Percentiles rank a stretch among this genome's conserved stretches.
phyloP scores from a whole-genome alignment of 2,888 invertebrate genomes.

The Dastarcus helophoroides region DNA sequence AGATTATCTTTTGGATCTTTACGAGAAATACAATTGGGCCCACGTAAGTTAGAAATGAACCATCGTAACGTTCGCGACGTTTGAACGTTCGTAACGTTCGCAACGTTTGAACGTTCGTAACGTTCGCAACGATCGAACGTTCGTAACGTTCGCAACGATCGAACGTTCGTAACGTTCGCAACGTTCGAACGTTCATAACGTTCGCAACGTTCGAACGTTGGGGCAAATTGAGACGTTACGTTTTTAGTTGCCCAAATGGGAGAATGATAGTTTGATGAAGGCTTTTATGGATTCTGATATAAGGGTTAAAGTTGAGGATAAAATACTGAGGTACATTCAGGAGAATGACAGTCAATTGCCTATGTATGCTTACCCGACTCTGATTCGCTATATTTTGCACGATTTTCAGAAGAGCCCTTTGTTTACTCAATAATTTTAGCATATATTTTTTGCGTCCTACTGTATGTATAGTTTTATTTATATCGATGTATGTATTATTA shows the following conservation, averaged over 20 bases:
- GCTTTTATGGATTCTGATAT: conserved; percentile 22
- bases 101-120: too few relatives aligned
- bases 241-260: conserved; percentile 22
- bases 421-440: conserved; percentile 18
- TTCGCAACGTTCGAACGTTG: too few relatives aligned
- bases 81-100: too few relatives aligned
- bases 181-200: too few relatives aligned
- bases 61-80: too few relatives aligned
- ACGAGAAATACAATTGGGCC: too few relatives aligned
- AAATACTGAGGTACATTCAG: conserved; percentile 29
- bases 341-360: conserved; percentile 26
- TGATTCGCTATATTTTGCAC: conserved; percentile 25
- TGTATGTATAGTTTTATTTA: conserved; percentile 7
- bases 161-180: too few relatives aligned
- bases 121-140: too few relatives aligned
- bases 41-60: too few relatives aligned
- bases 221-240: too few relatives aligned
- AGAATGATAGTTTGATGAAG: conserved; percentile 22
- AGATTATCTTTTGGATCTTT: too few relatives aligned
- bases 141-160: too few relatives aligned
- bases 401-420: conserved; percentile 28
- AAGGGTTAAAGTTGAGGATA: conserved; percentile 24
- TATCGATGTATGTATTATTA: conserved; percentile 5
- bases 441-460: conserved; percentile 10
- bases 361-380: conserved; percentile 33